Evolutionary conservation across 2,888 invertebrate species (phyloP).

Genomic region (Osmoderma eremita): DNA sequence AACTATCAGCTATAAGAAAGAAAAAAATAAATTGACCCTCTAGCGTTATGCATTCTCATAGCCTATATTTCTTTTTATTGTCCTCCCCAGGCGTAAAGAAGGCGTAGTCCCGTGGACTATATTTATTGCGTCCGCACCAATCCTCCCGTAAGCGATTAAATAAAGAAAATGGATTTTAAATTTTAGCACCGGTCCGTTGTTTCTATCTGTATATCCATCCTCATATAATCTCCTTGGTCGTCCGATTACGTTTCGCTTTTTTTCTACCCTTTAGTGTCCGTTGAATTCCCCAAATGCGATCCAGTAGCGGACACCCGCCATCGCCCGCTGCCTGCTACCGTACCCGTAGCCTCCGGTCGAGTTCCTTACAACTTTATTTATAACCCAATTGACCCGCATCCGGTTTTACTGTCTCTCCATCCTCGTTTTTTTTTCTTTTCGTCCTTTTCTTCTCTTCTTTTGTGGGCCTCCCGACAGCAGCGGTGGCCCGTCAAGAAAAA

Average conservation of each 20-base stretch:
- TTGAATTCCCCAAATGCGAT: slow-evolving; percentile 19
- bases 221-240: slow-evolving; percentile 25
- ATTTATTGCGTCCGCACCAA: slow-evolving; percentile 20
- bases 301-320: background rate
- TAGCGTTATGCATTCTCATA: background rate
- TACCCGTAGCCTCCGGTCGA: background rate
- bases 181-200: slow-evolving; percentile 27
- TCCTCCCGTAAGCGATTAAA: slow-evolving; percentile 24
- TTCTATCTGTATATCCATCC: slow-evolving; percentile 29
- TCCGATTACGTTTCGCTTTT: slow-evolving; percentile 4
- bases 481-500: slow-evolving; percentile 27
- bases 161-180: slow-evolving; percentile 37
- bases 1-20: no score
- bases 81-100: slow-evolving; percentile 23
- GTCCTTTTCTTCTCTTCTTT: slow-evolving; percentile 11
- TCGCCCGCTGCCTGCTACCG: background rate
- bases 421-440: slow-evolving; percentile 6
- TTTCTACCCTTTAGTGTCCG: background rate
- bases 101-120: slow-evolving; percentile 15
- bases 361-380: slow-evolving; percentile 37
- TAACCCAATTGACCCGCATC: slow-evolving; percentile 41
- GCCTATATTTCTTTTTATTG: slow-evolving; percentile 35
- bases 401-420: slow-evolving; percentile 27
- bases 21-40: no score
- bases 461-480: slow-evolving; percentile 1